Base-by-base conservation (phyloP, 92 coral and sea anemone species). In the Bergia puertoricense region DNA sequence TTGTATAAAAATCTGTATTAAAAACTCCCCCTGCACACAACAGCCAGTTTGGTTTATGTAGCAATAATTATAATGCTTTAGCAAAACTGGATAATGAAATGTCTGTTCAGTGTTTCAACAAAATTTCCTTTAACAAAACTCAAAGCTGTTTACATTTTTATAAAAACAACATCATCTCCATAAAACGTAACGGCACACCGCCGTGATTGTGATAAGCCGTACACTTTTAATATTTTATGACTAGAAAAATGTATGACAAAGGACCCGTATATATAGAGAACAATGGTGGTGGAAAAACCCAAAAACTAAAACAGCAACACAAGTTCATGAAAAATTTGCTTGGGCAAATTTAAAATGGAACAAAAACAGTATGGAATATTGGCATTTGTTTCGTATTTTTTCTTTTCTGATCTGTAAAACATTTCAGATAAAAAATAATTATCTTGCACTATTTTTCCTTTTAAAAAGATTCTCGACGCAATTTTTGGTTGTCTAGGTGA, bases 141-240 rank as follows among this genome's bases (percentile, higher is more conserved):
- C 11, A 54, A 54, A 54, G 59, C 59, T 51, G 81, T 51, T 75
- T 39, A 16, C 46, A n/a, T 75, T 36, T 41, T 41, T 54, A 54
- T 37, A 1, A 38, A 73, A 73, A 73, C 73, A 37, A 23, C 16
- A 36, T 69, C 36, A 50, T 54, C 59, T 62, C 71, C 22, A 7
- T 13, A 38, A 80, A 57, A 80, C 48, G 57, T 57, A 36, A 80
- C 72, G 11, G 72, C n/a, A 16, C 48, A 38, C 72, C 36, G 72
- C 72, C 39, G 85, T 14, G 85, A 80, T 30, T 36, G 46, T 37
- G 59, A 56, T 57, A 39, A 80, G 48, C 69, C 20, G 11, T 80
- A 6, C 8, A 41, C 41, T 66, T 57, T 80, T 80, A 80, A 80
- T 80, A 80, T 80, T 80, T 80, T 39, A 80, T 80, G 14, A 42